Conservation (phyloP, 2,888 invertebrate species). For the Eupithecia centaureata region DNA sequence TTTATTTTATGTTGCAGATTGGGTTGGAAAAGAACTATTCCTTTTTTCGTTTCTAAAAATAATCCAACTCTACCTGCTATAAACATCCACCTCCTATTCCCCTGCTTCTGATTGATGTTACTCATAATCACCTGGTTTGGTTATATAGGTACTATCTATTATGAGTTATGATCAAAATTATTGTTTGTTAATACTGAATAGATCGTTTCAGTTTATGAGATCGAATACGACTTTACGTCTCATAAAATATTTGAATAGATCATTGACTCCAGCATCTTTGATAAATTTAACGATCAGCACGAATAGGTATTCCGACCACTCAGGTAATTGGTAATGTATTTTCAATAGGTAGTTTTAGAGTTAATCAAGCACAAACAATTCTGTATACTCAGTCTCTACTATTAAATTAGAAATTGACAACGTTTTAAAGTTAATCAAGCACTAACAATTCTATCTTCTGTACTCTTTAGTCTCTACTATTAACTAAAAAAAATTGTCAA, state of each 20-base stretch:
- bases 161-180: background rate
- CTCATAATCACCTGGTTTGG: background rate
- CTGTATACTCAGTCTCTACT: background rate
- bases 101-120: background rate
- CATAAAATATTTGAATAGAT: background rate
- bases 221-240: background rate
- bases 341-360: background rate
- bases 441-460: too few relatives aligned
- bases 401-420: background rate
- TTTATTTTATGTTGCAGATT: constrained; percentile 33
- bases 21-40: background rate
- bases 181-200: too few relatives aligned
- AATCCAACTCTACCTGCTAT: background rate
- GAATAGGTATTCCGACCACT: background rate
- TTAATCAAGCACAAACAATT: background rate
- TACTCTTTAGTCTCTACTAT: background rate
- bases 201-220: background rate
- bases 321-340: background rate
- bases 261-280: background rate
- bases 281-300: background rate
- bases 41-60: constrained; percentile 32
- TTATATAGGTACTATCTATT: background rate
- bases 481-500: background rate
- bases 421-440: background rate
- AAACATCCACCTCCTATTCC: background rate